These are phyloP conservation scores for Drosophila ohnishii DNA, from an alignment of 1,140 invertebrate genomes.

Conservation along the genomic window DNA sequence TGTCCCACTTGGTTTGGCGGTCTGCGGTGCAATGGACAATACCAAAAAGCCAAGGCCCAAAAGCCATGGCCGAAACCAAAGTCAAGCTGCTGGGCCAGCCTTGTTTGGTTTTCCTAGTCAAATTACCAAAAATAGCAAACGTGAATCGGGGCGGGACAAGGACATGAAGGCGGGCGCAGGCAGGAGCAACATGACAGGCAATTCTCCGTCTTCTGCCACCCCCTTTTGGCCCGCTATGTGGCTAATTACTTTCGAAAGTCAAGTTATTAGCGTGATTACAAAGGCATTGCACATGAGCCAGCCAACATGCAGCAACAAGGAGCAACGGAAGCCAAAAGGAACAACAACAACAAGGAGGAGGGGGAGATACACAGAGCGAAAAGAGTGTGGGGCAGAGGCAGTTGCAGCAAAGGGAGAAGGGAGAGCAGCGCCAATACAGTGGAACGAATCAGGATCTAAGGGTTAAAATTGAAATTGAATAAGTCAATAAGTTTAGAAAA, in stretches of 20 bases:
- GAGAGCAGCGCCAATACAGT: slow-evolving; percentile 3
- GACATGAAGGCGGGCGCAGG: slow-evolving; percentile 8
- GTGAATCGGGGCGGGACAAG: slow-evolving; percentile 24
- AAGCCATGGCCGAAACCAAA: slow-evolving; percentile 32
- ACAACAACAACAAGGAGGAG: slow-evolving; percentile 25
- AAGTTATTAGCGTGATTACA: slow-evolving; percentile 82
- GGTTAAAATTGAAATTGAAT: background rate
- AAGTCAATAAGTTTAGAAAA: too few species aligned
- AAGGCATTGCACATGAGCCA: slow-evolving; percentile 71
- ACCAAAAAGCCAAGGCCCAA: slow-evolving; percentile 17
- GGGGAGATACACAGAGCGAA: slow-evolving; percentile 12
- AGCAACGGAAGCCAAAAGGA: slow-evolving; percentile 32
- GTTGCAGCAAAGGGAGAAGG: background rate
- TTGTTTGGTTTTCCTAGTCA: slow-evolving; percentile 63
- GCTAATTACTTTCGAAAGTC: slow-evolving; percentile 82
- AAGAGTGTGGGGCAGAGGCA: background rate
- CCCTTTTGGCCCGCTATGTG: slow-evolving; percentile 58
- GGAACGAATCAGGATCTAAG: background rate
- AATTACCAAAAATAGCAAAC: slow-evolving; percentile 72
- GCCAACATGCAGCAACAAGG: slow-evolving; percentile 34
- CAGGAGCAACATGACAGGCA: slow-evolving; percentile 57
- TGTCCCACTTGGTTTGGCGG: slow-evolving; percentile 51
- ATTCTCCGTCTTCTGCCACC: slow-evolving; percentile 7
- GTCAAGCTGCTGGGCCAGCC: slow-evolving; percentile 24
- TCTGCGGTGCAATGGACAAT: slow-evolving; percentile 32